phyloP scores from a whole-genome alignment of 2,888 invertebrate genomes.

The Plebejus anna region DNA sequence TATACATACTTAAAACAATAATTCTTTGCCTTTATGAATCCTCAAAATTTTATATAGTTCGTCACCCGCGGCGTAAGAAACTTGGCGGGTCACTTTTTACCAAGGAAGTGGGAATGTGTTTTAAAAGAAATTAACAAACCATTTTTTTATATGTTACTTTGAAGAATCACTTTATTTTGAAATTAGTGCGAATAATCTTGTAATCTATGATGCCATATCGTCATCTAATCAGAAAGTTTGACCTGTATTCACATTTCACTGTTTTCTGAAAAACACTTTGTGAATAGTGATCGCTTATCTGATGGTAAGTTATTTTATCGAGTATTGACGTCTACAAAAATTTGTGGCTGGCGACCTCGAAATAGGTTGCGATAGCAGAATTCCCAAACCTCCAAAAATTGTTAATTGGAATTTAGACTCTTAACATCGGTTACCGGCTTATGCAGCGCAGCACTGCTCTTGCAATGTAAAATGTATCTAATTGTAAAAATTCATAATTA shows the following conservation, averaged over 20 bases:
- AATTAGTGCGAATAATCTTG: background rate
- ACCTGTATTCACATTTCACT: background rate
- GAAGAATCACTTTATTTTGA: no score
- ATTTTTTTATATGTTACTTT: no score
- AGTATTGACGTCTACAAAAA: background rate
- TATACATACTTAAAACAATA: no score
- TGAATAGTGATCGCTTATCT: background rate
- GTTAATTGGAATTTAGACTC: background rate
- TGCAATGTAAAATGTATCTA: no score
- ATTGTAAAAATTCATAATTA: no score
- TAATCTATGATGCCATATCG: background rate
- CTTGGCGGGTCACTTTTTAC: no score
- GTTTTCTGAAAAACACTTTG: background rate
- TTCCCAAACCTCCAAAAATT: background rate
- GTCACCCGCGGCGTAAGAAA: no score
- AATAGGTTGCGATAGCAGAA: background rate
- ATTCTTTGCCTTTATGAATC: no score
- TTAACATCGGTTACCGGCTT: background rate
- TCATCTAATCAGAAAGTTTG: background rate
- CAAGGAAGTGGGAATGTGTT: no score
- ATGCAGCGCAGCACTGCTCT: no score
- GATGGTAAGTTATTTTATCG: constrained; percentile 4
- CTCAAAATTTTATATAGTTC: no score
- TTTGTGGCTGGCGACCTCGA: background rate
- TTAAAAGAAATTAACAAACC: no score